Percentiles rank a stretch among this genome's conserved stretches.
Evolutionary conservation across 2,888 invertebrate genomes (phyloP).

Genomic region (Hypercompe scribonia): DNA sequence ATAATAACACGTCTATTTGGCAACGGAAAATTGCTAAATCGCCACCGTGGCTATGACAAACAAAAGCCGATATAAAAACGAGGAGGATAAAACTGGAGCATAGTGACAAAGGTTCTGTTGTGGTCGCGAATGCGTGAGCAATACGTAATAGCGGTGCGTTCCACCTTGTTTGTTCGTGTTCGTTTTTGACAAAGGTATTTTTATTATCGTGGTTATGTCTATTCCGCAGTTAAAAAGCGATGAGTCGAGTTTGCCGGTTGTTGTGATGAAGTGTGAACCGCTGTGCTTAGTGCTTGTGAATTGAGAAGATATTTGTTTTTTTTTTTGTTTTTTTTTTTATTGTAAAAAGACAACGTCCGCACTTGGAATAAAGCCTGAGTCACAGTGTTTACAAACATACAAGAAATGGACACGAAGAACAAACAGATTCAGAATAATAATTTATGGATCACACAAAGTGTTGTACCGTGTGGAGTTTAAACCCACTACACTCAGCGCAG

Average conservation of each 20-base stretch:
- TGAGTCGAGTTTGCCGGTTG: neutral
- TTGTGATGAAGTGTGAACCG: neutral
- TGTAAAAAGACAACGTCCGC: too few relatives aligned
- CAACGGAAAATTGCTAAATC: conserved; percentile 65
- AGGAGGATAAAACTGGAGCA: conserved; percentile 45
- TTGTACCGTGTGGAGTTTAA: too few relatives aligned
- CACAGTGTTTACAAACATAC: too few relatives aligned
- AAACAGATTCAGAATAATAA: too few relatives aligned
- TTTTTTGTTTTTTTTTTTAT: too few relatives aligned
- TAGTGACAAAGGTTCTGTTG: conserved; percentile 52
- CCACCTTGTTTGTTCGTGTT: conserved; percentile 33
- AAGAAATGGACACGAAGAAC: too few relatives aligned
- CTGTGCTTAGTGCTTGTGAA: too few relatives aligned
- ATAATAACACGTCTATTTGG: conserved; percentile 58
- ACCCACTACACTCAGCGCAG: too few relatives aligned
- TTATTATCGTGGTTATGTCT: conserved; percentile 24
- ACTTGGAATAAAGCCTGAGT: too few relatives aligned
- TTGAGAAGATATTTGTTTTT: too few relatives aligned
- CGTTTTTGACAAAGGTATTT: conserved; percentile 38
- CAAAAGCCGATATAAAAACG: conserved; percentile 58
- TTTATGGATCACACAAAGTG: too few relatives aligned
- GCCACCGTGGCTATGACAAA: conserved; percentile 55
- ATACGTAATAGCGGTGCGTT: conserved; percentile 54
- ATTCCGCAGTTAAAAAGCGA: conserved; percentile 10
- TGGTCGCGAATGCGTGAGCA: conserved; percentile 55